A percentile compares a stretch with the other conserved stretches of the same genome.
These are phyloP conservation scores for Malachius bipustulatus DNA, from an alignment of 2,888 invertebrate genomes.

Conservation along the genomic window DNA sequence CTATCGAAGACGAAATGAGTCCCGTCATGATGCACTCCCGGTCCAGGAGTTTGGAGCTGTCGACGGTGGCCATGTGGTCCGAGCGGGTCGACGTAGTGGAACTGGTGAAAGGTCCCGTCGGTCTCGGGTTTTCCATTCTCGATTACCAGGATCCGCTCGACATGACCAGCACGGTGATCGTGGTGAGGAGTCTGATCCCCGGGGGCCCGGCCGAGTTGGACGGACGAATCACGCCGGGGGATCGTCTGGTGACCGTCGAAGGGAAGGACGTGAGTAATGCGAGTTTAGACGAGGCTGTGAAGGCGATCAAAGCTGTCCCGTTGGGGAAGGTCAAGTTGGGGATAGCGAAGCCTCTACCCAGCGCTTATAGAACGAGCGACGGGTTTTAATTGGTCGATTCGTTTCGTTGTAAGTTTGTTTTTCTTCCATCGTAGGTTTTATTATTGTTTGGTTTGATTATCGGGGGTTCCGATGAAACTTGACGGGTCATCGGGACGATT, in stretches of 20 bases:
- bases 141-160: conserved; percentile 97
- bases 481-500: too few species aligned
- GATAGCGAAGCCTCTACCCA: conserved; percentile 68
- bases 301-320: conserved; percentile 88
- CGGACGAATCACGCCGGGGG: conserved; percentile 90
- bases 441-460: background rate
- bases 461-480: background rate
- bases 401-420: background rate
- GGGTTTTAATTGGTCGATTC: background rate
- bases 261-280: conserved; percentile 82
- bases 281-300: conserved; percentile 88
- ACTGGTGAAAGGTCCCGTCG: conserved; percentile 86
- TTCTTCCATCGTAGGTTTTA: conserved; percentile 4
- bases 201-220: conserved; percentile 96
- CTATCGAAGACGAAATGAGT: conserved; percentile 53
- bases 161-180: conserved; percentile 89
- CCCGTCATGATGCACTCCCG: conserved; percentile 48
- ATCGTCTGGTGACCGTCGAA: conserved; percentile 77
- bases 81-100: conserved; percentile 86
- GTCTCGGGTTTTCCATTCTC: conserved; percentile 95
- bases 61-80: conserved; percentile 95
- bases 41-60: conserved; percentile 91
- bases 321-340: conserved; percentile 84
- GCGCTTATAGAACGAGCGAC: background rate
- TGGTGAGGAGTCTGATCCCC: conserved; percentile 92